Percentiles rank a stretch among this genome's conserved stretches.
These are phyloP conservation scores for Chinchilla lanigera DNA, from an alignment of 2,113 vertebrate species.

Conservation along the genomic window DNA sequence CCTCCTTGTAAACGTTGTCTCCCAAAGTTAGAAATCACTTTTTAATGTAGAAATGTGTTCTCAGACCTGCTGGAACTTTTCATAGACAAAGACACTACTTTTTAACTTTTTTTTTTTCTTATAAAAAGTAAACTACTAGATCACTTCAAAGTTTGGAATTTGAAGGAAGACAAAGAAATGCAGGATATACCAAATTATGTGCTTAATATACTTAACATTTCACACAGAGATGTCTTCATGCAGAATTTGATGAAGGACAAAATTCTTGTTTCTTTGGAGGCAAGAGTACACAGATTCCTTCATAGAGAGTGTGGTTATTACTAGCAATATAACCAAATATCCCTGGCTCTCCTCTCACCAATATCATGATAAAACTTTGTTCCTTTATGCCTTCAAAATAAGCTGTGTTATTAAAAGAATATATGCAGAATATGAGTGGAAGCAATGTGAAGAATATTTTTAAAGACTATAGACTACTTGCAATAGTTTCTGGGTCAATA, in stretches of 20 bases:
- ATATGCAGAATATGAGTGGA: neutral
- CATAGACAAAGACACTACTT: slow-evolving; percentile 20
- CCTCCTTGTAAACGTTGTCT: slow-evolving; percentile 19
- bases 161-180: neutral
- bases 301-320: neutral
- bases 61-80: neutral
- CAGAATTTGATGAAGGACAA: neutral
- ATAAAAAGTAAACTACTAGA: neutral
- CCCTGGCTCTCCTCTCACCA: neutral
- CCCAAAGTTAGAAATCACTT: slow-evolving; percentile 28
- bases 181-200: neutral
- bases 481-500: neutral
- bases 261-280: slow-evolving; percentile 8
- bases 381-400: neutral
- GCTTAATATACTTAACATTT: neutral
- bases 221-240: neutral
- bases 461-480: neutral
- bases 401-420: neutral
- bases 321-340: neutral
- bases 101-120: neutral
- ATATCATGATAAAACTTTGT: neutral
- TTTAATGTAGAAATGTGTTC: neutral
- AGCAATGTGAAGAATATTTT: neutral
- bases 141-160: neutral
- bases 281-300: neutral